Conservation (phyloP, 2,797 vertebrate genomes). For the Scomberomorus guttatus region DNA sequence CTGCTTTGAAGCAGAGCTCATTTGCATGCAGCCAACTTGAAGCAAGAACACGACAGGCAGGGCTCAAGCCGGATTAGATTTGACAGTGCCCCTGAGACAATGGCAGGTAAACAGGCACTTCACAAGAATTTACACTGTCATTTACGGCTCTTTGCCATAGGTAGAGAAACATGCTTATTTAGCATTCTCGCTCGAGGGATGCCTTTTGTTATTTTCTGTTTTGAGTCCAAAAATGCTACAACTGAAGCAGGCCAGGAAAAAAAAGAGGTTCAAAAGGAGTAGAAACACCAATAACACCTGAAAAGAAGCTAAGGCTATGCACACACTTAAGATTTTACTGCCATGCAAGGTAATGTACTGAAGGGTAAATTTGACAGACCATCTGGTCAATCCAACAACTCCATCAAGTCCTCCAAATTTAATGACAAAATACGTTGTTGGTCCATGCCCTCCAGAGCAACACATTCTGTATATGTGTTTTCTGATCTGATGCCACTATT, state of each 20-base stretch:
- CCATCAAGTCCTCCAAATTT: no score
- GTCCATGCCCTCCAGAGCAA: no score
- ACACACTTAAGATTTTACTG: background rate
- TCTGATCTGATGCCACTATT: no score
- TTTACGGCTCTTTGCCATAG: slow-evolving; percentile 57
- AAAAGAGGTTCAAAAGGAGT: slow-evolving; percentile 14
- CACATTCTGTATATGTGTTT: no score
- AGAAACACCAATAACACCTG: background rate
- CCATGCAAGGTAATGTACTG: background rate
- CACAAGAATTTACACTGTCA: slow-evolving; percentile 68
- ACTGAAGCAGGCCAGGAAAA: slow-evolving; percentile 17
- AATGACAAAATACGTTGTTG: no score
- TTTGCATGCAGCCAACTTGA: slow-evolving; percentile 61
- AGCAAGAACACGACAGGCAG: slow-evolving; percentile 32
- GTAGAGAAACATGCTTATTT: slow-evolving; percentile 49
- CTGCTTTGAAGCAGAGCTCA: slow-evolving; percentile 54
- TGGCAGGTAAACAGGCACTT: slow-evolving; percentile 74
- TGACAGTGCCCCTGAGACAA: slow-evolving; percentile 71
- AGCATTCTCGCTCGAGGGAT: slow-evolving; percentile 19
- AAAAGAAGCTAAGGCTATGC: background rate
- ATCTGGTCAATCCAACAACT: no score
- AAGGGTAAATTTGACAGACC: background rate
- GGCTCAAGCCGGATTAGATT: slow-evolving; percentile 67
- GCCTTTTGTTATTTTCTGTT: slow-evolving; percentile 40
- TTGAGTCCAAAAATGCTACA: slow-evolving; percentile 26